Conservation (phyloP, 1,140 invertebrate species). For the Paramacrobiotus metropolitanus region DNA sequence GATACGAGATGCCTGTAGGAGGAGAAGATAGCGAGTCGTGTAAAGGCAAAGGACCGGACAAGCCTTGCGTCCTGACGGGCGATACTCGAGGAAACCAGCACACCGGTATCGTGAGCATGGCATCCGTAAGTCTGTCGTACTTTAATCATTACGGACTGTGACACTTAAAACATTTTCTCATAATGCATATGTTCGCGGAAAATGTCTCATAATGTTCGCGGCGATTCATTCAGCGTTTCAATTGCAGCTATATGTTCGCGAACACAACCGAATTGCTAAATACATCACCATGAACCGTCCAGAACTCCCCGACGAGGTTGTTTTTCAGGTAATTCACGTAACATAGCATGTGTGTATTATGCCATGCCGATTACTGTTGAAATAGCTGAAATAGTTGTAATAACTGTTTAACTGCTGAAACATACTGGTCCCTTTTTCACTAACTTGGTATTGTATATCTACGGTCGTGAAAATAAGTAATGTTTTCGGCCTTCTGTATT, state of each 20-base stretch:
- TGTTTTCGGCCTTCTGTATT: background rate
- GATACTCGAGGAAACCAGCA: slow-evolving; percentile 20
- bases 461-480: too few relatives aligned
- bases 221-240: too few relatives aligned
- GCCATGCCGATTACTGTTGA: too few relatives aligned
- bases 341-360: too few relatives aligned
- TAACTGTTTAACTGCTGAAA: too few relatives aligned
- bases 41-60: background rate
- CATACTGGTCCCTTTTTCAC: too few relatives aligned
- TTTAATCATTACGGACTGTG: too few relatives aligned
- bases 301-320: slow-evolving; percentile 28
- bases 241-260: slow-evolving; percentile 26
- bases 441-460: too few relatives aligned
- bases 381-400: too few relatives aligned
- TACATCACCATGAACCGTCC: slow-evolving; percentile 25
- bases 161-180: too few relatives aligned
- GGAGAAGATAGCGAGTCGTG: background rate
- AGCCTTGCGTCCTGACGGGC: slow-evolving; percentile 11
- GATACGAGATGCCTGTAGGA: background rate
- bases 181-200: too few relatives aligned
- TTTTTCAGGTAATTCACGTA: slow-evolving; percentile 23
- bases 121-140: background rate
- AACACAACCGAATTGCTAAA: slow-evolving; percentile 29
- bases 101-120: slow-evolving; percentile 13
- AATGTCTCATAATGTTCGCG: too few relatives aligned